phyloP scores from a whole-genome alignment of 2,797 vertebrate species.

The Corythornis leucogaster region DNA sequence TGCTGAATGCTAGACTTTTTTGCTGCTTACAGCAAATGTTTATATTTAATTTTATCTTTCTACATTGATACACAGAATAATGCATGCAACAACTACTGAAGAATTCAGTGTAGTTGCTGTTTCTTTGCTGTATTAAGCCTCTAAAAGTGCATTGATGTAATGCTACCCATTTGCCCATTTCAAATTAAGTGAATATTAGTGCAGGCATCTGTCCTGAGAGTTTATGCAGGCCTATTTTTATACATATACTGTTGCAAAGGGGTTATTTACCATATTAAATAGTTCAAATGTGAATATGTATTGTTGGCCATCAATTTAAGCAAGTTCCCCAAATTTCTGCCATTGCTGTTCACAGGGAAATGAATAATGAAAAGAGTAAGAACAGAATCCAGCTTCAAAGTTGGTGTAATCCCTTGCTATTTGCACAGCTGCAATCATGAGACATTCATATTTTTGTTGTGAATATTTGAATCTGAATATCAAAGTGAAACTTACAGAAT shows the following conservation, averaged over 20 bases:
- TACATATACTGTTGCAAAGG: background rate
- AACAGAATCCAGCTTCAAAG: slow-evolving; percentile 23
- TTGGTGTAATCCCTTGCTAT: slow-evolving; percentile 58
- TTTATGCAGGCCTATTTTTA: background rate
- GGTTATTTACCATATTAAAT: background rate
- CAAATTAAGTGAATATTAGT: background rate
- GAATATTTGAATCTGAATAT: slow-evolving; percentile 67
- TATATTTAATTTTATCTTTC: slow-evolving; percentile 34
- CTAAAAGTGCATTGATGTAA: background rate
- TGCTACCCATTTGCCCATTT: background rate
- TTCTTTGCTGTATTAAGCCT: background rate
- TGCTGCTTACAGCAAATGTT: slow-evolving; percentile 30
- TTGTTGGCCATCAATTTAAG: background rate
- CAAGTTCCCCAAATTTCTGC: background rate
- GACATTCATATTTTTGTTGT: slow-evolving; percentile 68
- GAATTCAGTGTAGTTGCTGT: background rate
- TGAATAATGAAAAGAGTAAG: slow-evolving; percentile 38
- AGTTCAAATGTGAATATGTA: background rate
- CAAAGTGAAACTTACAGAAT: slow-evolving; percentile 55
- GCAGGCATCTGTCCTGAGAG: background rate
- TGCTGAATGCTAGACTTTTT: background rate
- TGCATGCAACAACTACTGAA: background rate
- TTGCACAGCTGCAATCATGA: slow-evolving; percentile 69
- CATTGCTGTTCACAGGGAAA: slow-evolving; percentile 12
- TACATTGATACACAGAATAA: background rate